Evolutionary conservation across 2,888 invertebrate species (phyloP), one percentile per base, ranked within the genome.

Genomic region (Marasmarcha lunaedactyla): DNA sequence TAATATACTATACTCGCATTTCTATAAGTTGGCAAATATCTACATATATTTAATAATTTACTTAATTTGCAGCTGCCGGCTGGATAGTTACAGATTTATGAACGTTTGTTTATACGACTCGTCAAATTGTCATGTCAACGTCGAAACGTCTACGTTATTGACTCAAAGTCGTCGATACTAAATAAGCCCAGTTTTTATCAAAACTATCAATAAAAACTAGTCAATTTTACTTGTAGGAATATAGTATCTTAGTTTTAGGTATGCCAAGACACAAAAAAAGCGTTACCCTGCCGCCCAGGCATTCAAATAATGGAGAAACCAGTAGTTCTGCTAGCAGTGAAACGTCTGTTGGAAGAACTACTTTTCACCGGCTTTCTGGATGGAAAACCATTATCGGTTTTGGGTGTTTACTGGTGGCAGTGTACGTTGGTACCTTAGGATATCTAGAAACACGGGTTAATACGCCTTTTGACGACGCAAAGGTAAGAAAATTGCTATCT

Each of bases 361-460:
- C 60, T 0, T 70, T 68, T 50, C 59, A 58, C 35, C 33, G 65
- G 1, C 46, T 71, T 25, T 69, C 76, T 39, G 48, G 62, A 25
- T 90, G 89, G 89, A 89, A 89, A 64, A 87, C 87, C 12, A 55
- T 83, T 14, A 66, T 88, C 10, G 89, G 89, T 5, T 83, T 81
- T 35, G 59, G 84, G 9, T 90, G 89, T 50, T 84, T 94, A 41
- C 67, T 84, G 1, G 81, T 93, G 37, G 94, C 94, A 1, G 86
- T 88, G 1, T 90, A 89, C 61, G 89, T 92, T 49, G 90, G 92
- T 38, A 91, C 90, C 51, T 73, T 91, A 55, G 95, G 95, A 1
- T 95, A 95, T 60, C 68, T 94, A 45, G 94, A 95, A 76, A 95
- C 94, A 0, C 85, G 94, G 49, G 93, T 96, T 0, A 94, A 94